A percentile compares a stretch with the other conserved stretches of the same genome.
Evolutionary conservation across 2,888 invertebrate genomes (phyloP).

Genomic region (Ectemnius cavifrons): DNA sequence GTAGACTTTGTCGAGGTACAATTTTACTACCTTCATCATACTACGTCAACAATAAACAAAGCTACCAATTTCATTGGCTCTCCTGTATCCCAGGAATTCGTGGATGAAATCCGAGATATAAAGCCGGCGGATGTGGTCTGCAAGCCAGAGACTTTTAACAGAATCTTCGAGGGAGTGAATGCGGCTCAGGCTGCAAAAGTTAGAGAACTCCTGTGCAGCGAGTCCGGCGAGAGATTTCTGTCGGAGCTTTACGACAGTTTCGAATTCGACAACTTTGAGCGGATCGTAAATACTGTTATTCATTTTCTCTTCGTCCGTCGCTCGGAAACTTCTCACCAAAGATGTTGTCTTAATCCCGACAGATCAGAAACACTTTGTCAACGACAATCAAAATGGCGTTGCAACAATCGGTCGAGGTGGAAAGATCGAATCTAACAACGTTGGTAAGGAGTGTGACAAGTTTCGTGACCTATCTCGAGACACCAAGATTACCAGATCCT

Average conservation of each 20-base stretch:
- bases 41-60: not conserved
- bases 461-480: constrained; percentile 61
- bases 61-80: not conserved
- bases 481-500: constrained; percentile 44
- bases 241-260: constrained; percentile 64
- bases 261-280: constrained; percentile 62
- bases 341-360: not conserved
- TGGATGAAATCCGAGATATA: constrained; percentile 39
- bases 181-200: constrained; percentile 46
- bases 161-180: constrained; percentile 56
- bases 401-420: constrained; percentile 54
- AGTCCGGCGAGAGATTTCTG: constrained; percentile 64
- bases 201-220: constrained; percentile 62
- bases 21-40: not conserved
- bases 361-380: constrained; percentile 65
- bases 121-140: constrained; percentile 62
- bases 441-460: constrained; percentile 56
- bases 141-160: constrained; percentile 55
- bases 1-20: constrained; percentile 63
- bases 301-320: not conserved
- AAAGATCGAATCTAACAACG: constrained; percentile 69
- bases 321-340: not conserved
- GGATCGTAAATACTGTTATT: constrained; percentile 57
- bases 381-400: constrained; percentile 66
- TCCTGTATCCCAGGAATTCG: constrained; percentile 54